A percentile compares a stretch with the other conserved stretches of the same genome.
These are phyloP conservation scores for Platyrinchus mystaceus DNA, from an alignment of 2,797 vertebrate species.

Conservation along the genomic window DNA sequence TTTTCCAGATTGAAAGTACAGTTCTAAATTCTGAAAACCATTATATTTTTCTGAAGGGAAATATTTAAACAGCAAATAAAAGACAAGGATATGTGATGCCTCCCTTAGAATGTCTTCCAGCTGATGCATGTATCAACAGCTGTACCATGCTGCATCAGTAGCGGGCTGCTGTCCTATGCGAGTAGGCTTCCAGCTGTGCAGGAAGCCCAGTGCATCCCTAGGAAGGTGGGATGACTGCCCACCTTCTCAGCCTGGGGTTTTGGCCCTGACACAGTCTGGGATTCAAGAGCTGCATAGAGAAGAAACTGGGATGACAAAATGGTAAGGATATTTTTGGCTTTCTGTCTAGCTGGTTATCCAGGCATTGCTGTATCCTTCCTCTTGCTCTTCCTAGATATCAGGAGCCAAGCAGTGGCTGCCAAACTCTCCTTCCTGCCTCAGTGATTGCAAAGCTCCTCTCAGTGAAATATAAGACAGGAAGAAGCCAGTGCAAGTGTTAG, in stretches of 20 bases:
- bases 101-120: neutral
- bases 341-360: neutral
- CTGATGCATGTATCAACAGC: neutral
- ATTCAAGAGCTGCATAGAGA: neutral
- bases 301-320: neutral
- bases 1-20: neutral
- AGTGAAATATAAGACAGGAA: neutral
- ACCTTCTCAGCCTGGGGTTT: neutral
- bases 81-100: neutral
- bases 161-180: accelerated
- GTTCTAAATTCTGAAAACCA: neutral
- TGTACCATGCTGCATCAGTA: neutral
- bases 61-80: neutral
- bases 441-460: neutral
- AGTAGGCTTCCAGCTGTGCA: neutral
- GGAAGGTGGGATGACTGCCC: neutral
- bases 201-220: neutral
- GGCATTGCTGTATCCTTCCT: neutral
- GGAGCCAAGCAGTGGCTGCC: neutral
- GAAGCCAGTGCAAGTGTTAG: neutral
- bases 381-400: neutral
- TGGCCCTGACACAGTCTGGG: neutral
- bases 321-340: neutral
- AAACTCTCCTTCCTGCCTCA: neutral
- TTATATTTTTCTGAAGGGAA: neutral